Conservation (phyloP, 1,140 invertebrate genomes). For the Neuroterus valhalla region DNA sequence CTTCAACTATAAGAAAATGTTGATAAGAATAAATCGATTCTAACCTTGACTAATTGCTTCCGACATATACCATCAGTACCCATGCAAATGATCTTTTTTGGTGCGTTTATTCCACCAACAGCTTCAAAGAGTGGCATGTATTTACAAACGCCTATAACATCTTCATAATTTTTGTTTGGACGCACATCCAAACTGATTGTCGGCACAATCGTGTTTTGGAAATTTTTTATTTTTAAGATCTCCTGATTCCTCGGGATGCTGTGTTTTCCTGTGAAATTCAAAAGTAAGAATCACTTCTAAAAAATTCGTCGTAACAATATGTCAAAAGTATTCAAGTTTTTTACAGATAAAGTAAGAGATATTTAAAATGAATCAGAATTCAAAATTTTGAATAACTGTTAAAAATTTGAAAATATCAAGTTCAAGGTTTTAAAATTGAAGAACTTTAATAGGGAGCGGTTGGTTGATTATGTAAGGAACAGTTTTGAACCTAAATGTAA, state of each 20-base stretch:
- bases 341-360: no score
- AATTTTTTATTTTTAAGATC: constrained; percentile 58
- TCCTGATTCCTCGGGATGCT: constrained; percentile 44
- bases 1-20: constrained; percentile 3
- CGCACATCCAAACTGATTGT: constrained; percentile 82
- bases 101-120: constrained; percentile 92
- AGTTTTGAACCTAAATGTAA: no score
- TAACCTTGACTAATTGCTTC: constrained; percentile 88
- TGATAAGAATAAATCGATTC: neutral
- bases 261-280: neutral
- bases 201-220: constrained; percentile 75
- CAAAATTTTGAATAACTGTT: no score
- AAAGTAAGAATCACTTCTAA: neutral
- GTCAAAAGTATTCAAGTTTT: no score
- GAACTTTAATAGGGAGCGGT: no score
- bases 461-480: no score
- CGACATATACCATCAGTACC: constrained; percentile 87
- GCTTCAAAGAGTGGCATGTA: constrained; percentile 79
- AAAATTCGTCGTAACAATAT: no score
- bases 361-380: no score
- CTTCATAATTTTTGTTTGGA: constrained; percentile 77
- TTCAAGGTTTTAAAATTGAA: no score
- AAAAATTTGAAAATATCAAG: no score
- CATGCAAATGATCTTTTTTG: constrained; percentile 88
- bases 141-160: constrained; percentile 74